Evolutionary conservation across 2,888 invertebrate genomes (phyloP).

Genomic region (Andricus curvator): DNA sequence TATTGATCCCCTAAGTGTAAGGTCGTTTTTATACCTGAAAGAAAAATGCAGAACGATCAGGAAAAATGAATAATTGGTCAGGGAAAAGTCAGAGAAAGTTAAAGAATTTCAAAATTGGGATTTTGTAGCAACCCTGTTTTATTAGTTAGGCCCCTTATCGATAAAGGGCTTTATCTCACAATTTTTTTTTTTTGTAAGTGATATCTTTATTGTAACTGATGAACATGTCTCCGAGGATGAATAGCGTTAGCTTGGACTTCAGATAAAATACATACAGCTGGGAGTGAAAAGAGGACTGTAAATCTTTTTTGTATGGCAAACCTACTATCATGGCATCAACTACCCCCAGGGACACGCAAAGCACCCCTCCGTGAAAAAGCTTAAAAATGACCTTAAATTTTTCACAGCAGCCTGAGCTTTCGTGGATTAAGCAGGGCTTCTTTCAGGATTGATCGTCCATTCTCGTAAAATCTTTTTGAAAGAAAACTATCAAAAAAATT

Average conservation of each 20-base stretch:
- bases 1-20: too few species aligned
- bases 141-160: too few species aligned
- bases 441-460: slow-evolving; percentile 1
- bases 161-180: too few species aligned
- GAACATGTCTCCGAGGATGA: background rate
- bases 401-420: background rate
- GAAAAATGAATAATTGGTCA: too few species aligned
- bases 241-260: background rate
- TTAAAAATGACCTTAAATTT: background rate
- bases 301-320: slow-evolving; percentile 1
- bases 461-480: background rate
- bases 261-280: background rate
- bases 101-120: too few species aligned
- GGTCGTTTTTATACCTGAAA: too few species aligned
- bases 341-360: background rate
- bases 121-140: too few species aligned
- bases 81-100: too few species aligned
- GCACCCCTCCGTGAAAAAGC: background rate
- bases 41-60: too few species aligned
- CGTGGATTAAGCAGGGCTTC: background rate
- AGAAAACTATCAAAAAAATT: background rate
- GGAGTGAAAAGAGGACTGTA: background rate
- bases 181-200: background rate
- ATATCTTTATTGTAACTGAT: background rate
- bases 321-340: background rate